Evolutionary conservation across 2,888 invertebrate genomes (phyloP).

Genomic region (Hypomecis punctinalis): DNA sequence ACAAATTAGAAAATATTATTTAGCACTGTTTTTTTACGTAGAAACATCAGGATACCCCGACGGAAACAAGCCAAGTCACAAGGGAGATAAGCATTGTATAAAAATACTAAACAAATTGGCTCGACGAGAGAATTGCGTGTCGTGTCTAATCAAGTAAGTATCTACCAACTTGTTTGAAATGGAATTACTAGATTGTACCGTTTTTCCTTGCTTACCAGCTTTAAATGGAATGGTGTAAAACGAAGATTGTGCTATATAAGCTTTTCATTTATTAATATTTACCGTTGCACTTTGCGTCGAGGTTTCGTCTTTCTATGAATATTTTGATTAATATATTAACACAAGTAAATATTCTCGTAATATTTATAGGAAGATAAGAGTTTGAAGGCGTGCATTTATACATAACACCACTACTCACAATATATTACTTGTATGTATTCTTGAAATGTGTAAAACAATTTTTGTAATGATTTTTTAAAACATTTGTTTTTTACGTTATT

Average conservation of each 20-base stretch:
- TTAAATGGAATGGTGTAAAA: neutral
- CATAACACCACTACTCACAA: no score
- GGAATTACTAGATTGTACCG: conserved; percentile 20
- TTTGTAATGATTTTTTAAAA: no score
- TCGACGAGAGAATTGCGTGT: conserved; percentile 37
- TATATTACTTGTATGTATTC: no score
- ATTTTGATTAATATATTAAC: neutral
- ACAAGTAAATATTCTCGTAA: no score
- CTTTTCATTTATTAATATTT: conserved; percentile 13
- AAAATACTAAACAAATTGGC: conserved; percentile 7
- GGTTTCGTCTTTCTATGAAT: conserved; percentile 13
- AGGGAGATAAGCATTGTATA: conserved; percentile 4
- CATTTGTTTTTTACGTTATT: no score
- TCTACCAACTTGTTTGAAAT: conserved; percentile 37
- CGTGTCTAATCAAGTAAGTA: conserved; percentile 39
- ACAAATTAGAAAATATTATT: no score
- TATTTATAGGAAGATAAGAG: no score
- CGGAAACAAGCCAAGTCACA: neutral
- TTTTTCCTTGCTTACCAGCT: neutral
- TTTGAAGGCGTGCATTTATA: no score
- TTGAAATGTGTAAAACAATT: no score
- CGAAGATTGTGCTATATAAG: conserved; percentile 3
- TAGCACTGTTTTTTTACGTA: no score
- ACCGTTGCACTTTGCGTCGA: conserved; percentile 7
- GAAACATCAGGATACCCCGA: neutral